phyloP scores from a whole-genome alignment of 1,140 invertebrate species.

The Drosophila miranda region DNA sequence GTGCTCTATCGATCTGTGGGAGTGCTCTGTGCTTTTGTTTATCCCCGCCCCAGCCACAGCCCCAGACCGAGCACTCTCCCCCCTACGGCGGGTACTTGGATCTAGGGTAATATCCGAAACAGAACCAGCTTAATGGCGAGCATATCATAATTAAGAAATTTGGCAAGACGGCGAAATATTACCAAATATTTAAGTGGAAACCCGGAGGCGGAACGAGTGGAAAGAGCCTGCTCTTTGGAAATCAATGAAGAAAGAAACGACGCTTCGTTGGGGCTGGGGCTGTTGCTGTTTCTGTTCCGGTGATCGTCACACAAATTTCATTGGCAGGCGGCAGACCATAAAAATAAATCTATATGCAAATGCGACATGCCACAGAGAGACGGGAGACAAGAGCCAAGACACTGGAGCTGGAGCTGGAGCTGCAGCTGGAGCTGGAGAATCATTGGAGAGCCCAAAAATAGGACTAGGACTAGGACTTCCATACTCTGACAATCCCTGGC shows the following conservation, averaged over 20 bases:
- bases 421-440: not conserved
- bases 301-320: conserved; percentile 48
- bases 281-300: too few species aligned
- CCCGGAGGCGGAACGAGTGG: not conserved
- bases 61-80: not conserved
- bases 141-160: conserved; percentile 66
- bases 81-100: conserved; percentile 17
- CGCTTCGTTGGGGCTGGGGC: too few species aligned
- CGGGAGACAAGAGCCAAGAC: not conserved
- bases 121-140: conserved; percentile 45
- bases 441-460: conserved; percentile 35
- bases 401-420: too few species aligned
- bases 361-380: conserved; percentile 51
- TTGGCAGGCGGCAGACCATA: conserved; percentile 47
- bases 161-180: conserved; percentile 56
- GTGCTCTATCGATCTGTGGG: too few species aligned
- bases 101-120: conserved; percentile 27
- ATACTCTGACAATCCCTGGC: conserved; percentile 42
- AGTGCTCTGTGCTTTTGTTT: conserved; percentile 40
- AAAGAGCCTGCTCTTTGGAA: conserved; percentile 9
- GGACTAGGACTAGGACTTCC: conserved; percentile 58
- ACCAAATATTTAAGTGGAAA: conserved; percentile 47
- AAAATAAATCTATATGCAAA: conserved; percentile 80
- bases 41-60: not conserved
- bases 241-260: conserved; percentile 4